Base-by-base conservation (phyloP, 2,113 vertebrate genomes). In the Stictonetta naevosa region DNA sequence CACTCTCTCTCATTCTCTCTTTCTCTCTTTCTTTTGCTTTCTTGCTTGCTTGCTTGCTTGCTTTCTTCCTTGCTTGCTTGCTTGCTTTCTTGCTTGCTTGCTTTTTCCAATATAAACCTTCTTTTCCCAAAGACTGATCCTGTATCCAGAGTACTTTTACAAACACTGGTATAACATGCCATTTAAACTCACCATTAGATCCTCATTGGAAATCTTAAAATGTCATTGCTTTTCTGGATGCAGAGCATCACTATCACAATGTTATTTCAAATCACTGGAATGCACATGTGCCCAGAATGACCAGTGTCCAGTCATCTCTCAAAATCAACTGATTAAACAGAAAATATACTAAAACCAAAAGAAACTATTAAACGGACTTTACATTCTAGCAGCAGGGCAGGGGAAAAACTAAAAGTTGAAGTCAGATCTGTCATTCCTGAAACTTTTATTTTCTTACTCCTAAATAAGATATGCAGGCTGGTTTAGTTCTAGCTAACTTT, bases 401-500 rank as follows among this genome's bases (percentile, higher is more conserved):
- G 21, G 21, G 18, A 82, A 84, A 28, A 95, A 28, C 52, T 44
- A 50, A 42, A 76, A 62, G 19, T 66, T 92, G 34, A 36, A 82
- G 90, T n/a, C 69, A 91, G 92, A 91, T 5, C 34, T 81, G 14
- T 58, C 19, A 62, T 60, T 84, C 81, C 63, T 95, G 77, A 95
- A 95, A 48, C 74, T 89, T 96, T 95, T 95, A 80, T 90, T 95
- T 97, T 94, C 79, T 93, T 96, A 92, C 93, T 97, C 77, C 83
- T 34, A 90, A 97, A 94, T 89, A 98, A 96, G 94, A 94, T 95
- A 93, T 78, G 83, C 83, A 89, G 69, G 56, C 81, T 95, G 83
- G 38, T 92, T 93, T 96, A 95, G 90, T 89, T 96, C 85, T 89
- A 92, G 73, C 74, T 92, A 86, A 90, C 94, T 97, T 97, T 97